Conservation (phyloP, 2,888 invertebrate species). For the Hartigia nigra region DNA sequence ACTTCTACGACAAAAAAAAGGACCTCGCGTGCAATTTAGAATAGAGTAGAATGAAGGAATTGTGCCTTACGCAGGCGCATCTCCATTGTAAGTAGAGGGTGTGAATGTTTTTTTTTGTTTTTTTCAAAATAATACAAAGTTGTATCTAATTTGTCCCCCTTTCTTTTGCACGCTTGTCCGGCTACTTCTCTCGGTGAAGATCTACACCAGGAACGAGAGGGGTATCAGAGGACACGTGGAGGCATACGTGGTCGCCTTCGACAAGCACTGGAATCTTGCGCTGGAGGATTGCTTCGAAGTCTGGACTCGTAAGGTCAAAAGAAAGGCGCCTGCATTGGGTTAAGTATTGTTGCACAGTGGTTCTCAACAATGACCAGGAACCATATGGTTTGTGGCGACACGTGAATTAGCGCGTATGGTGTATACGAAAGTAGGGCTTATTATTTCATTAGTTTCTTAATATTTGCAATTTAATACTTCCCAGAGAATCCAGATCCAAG, state of each 20-base stretch:
- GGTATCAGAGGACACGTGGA: slow-evolving; percentile 82
- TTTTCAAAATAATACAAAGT: not conserved
- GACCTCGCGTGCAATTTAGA: not conserved
- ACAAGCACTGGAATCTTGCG: slow-evolving; percentile 94
- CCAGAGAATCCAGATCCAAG: not conserved
- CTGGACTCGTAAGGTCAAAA: slow-evolving; percentile 76
- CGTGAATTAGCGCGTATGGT: not conserved
- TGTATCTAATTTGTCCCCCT: not conserved
- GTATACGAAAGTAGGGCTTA: not conserved
- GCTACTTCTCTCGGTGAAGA: slow-evolving; percentile 65
- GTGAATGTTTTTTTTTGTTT: not conserved
- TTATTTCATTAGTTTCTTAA: not conserved
- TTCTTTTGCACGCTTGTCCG: slow-evolving; percentile 1
- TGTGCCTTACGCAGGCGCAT: not conserved
- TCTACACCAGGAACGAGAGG: slow-evolving; percentile 78
- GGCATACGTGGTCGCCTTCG: slow-evolving; percentile 87
- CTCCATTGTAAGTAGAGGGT: not conserved
- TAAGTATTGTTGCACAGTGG: slow-evolving; percentile 37
- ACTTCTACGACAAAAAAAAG: not conserved
- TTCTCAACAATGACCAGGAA: not conserved
- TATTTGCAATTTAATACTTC: not conserved
- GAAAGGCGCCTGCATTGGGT: slow-evolving; percentile 75
- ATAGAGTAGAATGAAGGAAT: not conserved
- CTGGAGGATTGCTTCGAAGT: slow-evolving; percentile 85
- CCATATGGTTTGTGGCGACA: not conserved